Evolutionary conservation across 2,113 vertebrate species (phyloP).

Genomic region (Calyptomena viridis): DNA sequence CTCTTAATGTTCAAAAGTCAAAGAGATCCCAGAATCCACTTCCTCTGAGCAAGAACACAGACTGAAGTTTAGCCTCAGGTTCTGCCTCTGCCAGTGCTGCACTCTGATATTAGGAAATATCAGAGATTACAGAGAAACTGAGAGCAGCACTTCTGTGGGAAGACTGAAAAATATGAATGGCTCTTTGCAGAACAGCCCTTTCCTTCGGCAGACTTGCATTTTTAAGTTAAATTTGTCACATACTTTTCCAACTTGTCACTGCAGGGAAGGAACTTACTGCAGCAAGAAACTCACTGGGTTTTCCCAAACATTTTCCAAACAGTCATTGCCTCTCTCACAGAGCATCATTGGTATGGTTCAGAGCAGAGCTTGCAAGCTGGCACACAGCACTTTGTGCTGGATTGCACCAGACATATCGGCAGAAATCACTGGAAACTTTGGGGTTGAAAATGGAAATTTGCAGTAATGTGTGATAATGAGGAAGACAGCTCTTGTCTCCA

Average conservation of each 20-base stretch:
- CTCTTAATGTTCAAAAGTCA: constrained; percentile 32
- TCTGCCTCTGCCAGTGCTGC: constrained; percentile 54
- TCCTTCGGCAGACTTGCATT: background rate
- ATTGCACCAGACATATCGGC: background rate
- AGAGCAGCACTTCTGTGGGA: background rate
- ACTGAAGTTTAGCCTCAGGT: constrained; percentile 65
- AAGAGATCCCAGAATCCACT: constrained; percentile 64
- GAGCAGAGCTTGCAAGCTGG: background rate
- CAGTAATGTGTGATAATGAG: constrained; percentile 50
- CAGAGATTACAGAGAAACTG: background rate
- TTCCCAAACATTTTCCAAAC: background rate
- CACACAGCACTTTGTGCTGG: background rate
- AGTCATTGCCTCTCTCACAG: background rate
- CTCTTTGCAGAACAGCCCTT: background rate
- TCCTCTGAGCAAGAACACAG: constrained; percentile 64
- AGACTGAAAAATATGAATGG: background rate
- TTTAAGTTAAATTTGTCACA: background rate
- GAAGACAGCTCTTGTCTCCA: background rate
- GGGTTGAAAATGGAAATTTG: constrained; percentile 14
- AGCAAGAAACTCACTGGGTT: background rate
- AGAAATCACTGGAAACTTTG: background rate
- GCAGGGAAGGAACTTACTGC: background rate
- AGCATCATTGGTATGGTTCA: accelerated
- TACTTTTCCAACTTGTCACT: background rate
- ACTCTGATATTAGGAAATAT: background rate